Percentiles rank a stretch among this genome's conserved stretches.
Evolutionary conservation across 1,140 invertebrate genomes (phyloP).

Genomic region (Adelges cooleyi): DNA sequence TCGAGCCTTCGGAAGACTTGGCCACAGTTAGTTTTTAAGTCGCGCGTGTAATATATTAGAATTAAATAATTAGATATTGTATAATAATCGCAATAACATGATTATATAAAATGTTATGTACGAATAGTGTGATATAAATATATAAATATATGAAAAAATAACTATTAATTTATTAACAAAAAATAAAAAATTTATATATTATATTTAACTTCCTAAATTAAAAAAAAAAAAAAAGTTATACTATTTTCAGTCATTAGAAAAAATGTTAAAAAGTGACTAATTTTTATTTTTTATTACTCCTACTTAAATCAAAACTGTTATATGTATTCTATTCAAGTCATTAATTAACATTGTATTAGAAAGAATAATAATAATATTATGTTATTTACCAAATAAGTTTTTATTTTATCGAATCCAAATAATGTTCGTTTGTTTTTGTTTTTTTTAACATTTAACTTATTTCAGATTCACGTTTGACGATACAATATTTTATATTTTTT

Average conservation of each 20-base stretch:
- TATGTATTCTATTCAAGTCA: neutral
- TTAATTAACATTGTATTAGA: constrained; percentile 17
- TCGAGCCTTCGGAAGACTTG: constrained; percentile 20
- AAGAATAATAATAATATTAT: neutral
- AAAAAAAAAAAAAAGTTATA: neutral
- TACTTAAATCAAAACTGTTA: constrained; percentile 26
- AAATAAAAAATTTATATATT: neutral
- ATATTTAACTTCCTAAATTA: constrained; percentile 18
- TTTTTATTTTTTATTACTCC: constrained; percentile 6
- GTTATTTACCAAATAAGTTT: no score
- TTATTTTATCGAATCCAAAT: no score
- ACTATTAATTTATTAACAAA: constrained; percentile 29
- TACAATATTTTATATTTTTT: no score
- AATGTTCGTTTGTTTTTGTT: no score
- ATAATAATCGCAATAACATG: constrained; percentile 23
- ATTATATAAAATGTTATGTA: constrained; percentile 23
- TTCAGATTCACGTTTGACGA: no score
- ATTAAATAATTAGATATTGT: no score
- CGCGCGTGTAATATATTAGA: constrained; percentile 22
- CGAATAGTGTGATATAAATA: constrained; percentile 22
- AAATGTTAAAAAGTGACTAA: constrained; percentile 14
- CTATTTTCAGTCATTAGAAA: constrained; percentile 19
- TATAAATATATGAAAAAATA: neutral
- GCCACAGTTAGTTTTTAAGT: neutral
- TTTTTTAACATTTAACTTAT: no score